Base-by-base conservation (phyloP, 2,888 invertebrate species). In the Neoitamus cyanurus region DNA sequence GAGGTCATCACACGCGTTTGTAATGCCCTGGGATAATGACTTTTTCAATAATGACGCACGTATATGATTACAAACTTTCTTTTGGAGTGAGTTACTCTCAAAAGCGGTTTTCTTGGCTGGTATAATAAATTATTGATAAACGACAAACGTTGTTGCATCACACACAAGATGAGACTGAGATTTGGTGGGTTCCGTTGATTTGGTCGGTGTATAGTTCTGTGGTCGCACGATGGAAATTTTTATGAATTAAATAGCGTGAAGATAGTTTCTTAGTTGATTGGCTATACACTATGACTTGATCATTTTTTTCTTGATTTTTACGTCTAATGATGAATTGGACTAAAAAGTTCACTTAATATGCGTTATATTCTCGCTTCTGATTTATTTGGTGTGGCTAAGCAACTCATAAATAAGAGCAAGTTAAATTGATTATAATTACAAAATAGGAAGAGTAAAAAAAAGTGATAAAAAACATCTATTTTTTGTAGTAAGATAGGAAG, bases 11-110 rank as follows among this genome's bases (percentile, higher is more conserved):
- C 25, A 58, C 25, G 25, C 58, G 58, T 11, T 25, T 15, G 2
- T 58, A 58, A 58, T 58, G 58, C 25, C 25, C 13, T 58, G 58
- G 58, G 58, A 58, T 58, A 58, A 58, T 58, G 58, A 58, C 25
- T 58, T 58, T 58, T 58, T 58, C 58, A 58, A 58, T 58, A 58
- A 58, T 58, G 58, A 58, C 58, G 58, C 58, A 58, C 58, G 58
- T 58, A 58, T 58, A 58, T 58, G 58, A 58, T 58, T 58, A 58
- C 58, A 58, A 58, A 58, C 58, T 58, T 58, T 58, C 58, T 58
- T 58, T 58, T 3, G 9, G 6, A 25, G 15, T 58, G 58, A 58
- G 58, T 58, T 58, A 58, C 58, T 20, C 58, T 58, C 58, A 42
- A 15, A 42, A 42, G 42, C 42, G n/a, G 42, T 42, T 42, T 42